Conservation (phyloP, 2,113 vertebrate genomes). For the Rhineura floridana region DNA sequence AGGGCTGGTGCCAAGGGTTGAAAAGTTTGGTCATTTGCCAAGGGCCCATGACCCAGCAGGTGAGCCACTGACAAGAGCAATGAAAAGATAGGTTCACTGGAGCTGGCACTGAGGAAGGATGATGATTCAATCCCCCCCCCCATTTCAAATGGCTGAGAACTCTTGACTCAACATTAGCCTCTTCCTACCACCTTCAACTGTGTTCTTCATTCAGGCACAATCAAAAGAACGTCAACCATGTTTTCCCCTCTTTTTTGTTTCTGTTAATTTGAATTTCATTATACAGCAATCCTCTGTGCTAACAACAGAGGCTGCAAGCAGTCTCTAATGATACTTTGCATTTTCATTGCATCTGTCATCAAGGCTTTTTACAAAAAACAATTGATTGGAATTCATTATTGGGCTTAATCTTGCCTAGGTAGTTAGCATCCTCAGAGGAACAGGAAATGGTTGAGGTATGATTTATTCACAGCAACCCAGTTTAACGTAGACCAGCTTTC, state of each 20-base stretch:
- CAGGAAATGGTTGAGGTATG: background rate
- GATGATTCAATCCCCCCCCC: background rate
- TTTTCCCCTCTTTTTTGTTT: background rate
- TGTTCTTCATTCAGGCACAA: background rate
- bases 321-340: conserved; percentile 3
- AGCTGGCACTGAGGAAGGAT: background rate
- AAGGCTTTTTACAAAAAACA: background rate
- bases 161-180: background rate
- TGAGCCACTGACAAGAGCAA: too few relatives aligned
- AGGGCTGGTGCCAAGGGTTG: too few relatives aligned
- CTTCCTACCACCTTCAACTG: background rate
- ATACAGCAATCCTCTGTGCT: conserved; percentile 1
- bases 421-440: background rate
- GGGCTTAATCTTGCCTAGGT: background rate
- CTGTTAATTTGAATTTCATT: background rate
- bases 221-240: background rate
- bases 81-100: too few relatives aligned
- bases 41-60: too few relatives aligned
- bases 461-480: background rate
- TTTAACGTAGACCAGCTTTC: background rate
- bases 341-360: background rate
- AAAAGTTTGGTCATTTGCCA: too few relatives aligned
- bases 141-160: background rate
- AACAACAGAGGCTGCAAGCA: background rate
- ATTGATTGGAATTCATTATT: conserved; percentile 22